These are phyloP conservation scores for Melolontha melolontha DNA, from an alignment of 2,888 invertebrate genomes.

Conservation along the genomic window DNA sequence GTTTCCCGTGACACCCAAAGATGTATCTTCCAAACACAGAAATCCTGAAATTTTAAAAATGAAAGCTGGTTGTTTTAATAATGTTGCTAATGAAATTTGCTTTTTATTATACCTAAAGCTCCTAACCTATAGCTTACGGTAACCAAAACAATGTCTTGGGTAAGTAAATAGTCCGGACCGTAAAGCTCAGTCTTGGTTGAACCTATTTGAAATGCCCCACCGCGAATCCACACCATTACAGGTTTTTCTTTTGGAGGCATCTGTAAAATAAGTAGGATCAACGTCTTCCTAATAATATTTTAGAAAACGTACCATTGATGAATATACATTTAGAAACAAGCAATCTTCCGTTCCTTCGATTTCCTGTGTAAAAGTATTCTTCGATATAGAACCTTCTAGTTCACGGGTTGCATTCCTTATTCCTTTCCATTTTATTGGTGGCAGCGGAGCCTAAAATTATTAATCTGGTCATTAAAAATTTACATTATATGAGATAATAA, in stretches of 20 bases:
- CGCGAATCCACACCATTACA: conserved; percentile 49
- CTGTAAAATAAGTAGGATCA: conserved; percentile 32
- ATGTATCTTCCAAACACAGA: conserved; percentile 64
- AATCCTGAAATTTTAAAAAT: conserved; percentile 62
- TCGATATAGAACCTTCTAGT: conserved; percentile 51
- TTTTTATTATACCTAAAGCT: conserved; percentile 40
- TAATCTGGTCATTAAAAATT: too few species aligned
- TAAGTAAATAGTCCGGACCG: conserved; percentile 62
- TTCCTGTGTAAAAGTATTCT: conserved; percentile 48
- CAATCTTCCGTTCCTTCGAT: conserved; percentile 57
- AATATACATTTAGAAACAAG: conserved; percentile 57
- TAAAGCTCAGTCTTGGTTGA: conserved; percentile 58
- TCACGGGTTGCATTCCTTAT: conserved; percentile 63
- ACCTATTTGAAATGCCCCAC: conserved; percentile 62
- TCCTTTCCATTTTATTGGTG: conserved; percentile 63
- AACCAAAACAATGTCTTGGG: conserved; percentile 61
- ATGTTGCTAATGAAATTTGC: not conserved
- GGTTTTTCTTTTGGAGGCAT: conserved; percentile 37
- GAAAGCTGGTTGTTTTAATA: not conserved
- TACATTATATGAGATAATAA: too few species aligned
- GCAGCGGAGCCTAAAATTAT: conserved; percentile 61
- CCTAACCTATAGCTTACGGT: conserved; percentile 59
- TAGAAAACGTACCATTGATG: conserved; percentile 47
- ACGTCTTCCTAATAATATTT: not conserved
- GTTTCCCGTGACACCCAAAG: conserved; percentile 67